Evolutionary conservation across 2,797 vertebrate genomes (phyloP).

Genomic region (Etheostoma perlongum): DNA sequence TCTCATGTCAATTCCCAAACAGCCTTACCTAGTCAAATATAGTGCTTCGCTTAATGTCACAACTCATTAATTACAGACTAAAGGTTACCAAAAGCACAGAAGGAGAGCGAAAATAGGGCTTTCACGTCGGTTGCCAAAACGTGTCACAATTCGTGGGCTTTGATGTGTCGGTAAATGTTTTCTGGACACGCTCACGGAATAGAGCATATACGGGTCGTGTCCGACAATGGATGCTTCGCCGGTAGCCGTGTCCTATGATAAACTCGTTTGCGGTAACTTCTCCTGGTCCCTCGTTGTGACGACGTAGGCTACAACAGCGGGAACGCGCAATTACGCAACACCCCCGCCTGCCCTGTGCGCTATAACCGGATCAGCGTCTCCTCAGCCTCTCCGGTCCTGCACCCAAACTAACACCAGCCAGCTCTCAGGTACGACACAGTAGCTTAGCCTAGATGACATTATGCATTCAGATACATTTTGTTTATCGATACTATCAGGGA

Average conservation of each 20-base stretch:
- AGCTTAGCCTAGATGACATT: background rate
- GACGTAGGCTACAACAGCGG: slow-evolving; percentile 42
- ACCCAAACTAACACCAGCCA: slow-evolving; percentile 59
- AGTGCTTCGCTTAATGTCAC: no score
- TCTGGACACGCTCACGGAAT: no score
- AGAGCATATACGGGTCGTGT: background rate
- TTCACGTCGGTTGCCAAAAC: background rate
- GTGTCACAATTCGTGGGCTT: background rate
- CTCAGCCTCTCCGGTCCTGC: slow-evolving; percentile 63
- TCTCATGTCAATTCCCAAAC: background rate
- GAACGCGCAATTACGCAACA: slow-evolving; percentile 75
- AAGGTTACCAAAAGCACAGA: no score
- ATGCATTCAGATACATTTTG: background rate
- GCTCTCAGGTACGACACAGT: slow-evolving; percentile 74
- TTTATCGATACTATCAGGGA: background rate
- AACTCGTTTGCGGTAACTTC: slow-evolving; percentile 20
- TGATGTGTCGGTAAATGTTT: no score
- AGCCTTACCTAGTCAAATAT: no score
- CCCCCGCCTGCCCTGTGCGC: slow-evolving; percentile 63
- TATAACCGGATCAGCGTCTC: slow-evolving; percentile 70
- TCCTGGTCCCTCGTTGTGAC: slow-evolving; percentile 45
- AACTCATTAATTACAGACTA: no score
- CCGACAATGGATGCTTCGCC: slow-evolving; percentile 15
- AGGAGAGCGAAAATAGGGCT: no score
- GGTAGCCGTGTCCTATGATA: background rate